Conservation (phyloP, 2,797 vertebrate species). For the Corythornis leucogaster region DNA sequence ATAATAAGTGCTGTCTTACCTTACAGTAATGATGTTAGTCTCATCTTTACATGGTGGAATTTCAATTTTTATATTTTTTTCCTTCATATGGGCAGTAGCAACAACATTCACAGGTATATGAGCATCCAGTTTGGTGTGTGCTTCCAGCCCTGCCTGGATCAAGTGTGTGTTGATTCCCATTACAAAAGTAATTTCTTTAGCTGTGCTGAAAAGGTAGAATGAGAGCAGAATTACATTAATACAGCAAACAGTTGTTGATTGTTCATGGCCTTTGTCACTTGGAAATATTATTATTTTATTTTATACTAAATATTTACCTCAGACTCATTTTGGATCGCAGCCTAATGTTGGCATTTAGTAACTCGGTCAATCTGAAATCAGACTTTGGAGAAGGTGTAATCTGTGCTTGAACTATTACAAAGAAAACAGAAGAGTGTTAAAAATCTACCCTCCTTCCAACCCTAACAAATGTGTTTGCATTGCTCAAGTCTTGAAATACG, state of each 20-base stretch:
- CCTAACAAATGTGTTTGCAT: neutral
- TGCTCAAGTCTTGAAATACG: neutral
- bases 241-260: neutral
- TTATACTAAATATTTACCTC: slow-evolving; percentile 70
- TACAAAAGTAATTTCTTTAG: slow-evolving; percentile 80
- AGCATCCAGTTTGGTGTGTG: slow-evolving; percentile 67
- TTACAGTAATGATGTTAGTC: slow-evolving; percentile 72
- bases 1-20: slow-evolving; percentile 60
- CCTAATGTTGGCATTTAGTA: slow-evolving; percentile 78
- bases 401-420: slow-evolving; percentile 71
- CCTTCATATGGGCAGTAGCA: slow-evolving; percentile 73
- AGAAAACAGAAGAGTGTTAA: slow-evolving; percentile 11
- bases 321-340: slow-evolving; percentile 78
- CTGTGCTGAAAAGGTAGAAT: slow-evolving; percentile 66
- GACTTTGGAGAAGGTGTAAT: slow-evolving; percentile 77
- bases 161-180: slow-evolving; percentile 82
- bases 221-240: neutral
- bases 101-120: slow-evolving; percentile 73
- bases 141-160: slow-evolving; percentile 79
- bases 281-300: neutral
- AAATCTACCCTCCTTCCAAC: neutral
- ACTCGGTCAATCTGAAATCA: slow-evolving; percentile 67
- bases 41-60: slow-evolving; percentile 76
- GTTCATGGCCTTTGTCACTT: neutral
- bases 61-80: slow-evolving; percentile 81